Evolutionary conservation across 2,113 vertebrate species (phyloP), one percentile per base, ranked within the genome.

Genomic region (Lepisosteus oculatus): DNA sequence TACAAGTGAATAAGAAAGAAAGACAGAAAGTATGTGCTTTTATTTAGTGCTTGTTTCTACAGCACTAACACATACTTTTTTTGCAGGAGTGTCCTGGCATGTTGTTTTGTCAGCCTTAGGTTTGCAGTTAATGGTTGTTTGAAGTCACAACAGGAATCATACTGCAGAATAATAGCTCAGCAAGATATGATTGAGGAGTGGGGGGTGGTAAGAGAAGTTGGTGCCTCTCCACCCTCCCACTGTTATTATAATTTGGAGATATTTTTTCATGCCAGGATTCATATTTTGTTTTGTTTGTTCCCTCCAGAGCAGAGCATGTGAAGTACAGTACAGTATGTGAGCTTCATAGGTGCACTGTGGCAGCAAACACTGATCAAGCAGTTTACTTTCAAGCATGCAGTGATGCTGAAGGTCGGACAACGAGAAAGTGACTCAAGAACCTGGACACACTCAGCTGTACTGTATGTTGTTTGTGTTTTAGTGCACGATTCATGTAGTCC

Each of bases 121-220:
- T 71, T 63, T 71, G 44, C 6, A 9, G 44, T 67, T 67, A 66
- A 61, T 67, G 57, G 59, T 51, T 41, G 14, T 14, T 54, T 54
- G 68, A 44, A 59, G 55, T 61, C 64, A 47, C 41, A 43, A 42
- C 55, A 59, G 68, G 68, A 59, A 6, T 44, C 43, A 15, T 47
- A 51, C 42, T 47, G 57, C 69, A 70, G 69, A 70, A 42, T 9
- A 47, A 62, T 61, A 62, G 44, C 43, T n/a, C 66, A 55, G 45
- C 66, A 55, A 55, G 66, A 29, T 12, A 29, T 68, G 51, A 54
- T 68, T 54, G 51, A 68, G 44, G 47, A 68, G 55, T 47, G 1
- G 45, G 44, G 65, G 8, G 15, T 45, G 15, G 7, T 15, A 14
- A n/a, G 15, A 51, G 8, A 3, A 51, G n/a, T 11, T 15, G 66